phyloP scores from a whole-genome alignment of 2,888 invertebrate genomes.

The Lissonota sp. region DNA sequence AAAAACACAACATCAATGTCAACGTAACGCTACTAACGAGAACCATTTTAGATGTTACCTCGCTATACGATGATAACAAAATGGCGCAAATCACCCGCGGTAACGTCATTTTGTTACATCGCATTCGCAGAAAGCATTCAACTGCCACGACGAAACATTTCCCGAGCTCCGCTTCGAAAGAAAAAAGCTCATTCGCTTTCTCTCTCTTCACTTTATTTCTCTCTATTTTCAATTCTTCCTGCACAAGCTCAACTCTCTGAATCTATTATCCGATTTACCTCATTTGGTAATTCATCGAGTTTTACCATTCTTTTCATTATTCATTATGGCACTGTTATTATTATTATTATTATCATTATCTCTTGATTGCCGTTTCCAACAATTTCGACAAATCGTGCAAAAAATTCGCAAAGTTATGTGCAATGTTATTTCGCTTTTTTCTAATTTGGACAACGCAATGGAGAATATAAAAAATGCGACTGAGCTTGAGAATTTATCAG shows the following conservation, averaged over 20 bases:
- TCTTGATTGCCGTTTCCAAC: too few relatives aligned
- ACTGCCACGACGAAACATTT: conserved; percentile 45
- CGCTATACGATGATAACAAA: conserved; percentile 67
- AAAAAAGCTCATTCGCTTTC: conserved; percentile 3
- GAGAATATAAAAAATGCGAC: background rate
- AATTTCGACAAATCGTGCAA: too few relatives aligned
- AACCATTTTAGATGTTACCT: conserved; percentile 71
- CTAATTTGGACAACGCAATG: background rate
- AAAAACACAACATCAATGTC: conserved; percentile 67
- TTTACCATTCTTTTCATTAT: background rate
- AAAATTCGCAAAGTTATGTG: too few relatives aligned
- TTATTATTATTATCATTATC: background rate
- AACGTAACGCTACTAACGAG: conserved; percentile 74
- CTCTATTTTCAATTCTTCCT: background rate
- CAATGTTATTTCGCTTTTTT: too few relatives aligned
- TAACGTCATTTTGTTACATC: conserved; percentile 75
- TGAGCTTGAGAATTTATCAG: background rate
- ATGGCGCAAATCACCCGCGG: conserved; percentile 73
- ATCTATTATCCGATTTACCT: conserved; percentile 12
- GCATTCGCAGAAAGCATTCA: conserved; percentile 39
- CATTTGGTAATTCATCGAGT: conserved; percentile 26
- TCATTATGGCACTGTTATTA: background rate
- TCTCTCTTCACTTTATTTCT: background rate
- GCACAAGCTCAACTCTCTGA: conserved; percentile 27
- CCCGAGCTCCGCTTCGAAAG: conserved; percentile 26